A percentile compares a stretch with the other conserved stretches of the same genome.
Evolutionary conservation across 1,140 invertebrate genomes (phyloP).

Genomic region (Chlorops oryzae): DNA sequence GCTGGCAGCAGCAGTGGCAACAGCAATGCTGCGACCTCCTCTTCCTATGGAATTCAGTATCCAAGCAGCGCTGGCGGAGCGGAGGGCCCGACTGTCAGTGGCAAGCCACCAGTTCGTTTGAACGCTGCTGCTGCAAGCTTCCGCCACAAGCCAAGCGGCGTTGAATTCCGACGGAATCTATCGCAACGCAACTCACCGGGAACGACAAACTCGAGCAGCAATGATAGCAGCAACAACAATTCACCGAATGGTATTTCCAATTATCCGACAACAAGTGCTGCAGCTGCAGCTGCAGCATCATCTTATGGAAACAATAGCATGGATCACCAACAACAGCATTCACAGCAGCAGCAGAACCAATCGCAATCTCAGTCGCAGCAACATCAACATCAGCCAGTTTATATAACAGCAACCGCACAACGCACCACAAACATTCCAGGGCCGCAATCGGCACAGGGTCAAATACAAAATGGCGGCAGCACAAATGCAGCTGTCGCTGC

Average conservation of each 20-base stretch:
- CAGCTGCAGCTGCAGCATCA: slow-evolving; percentile 10
- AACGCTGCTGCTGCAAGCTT: slow-evolving; percentile 39
- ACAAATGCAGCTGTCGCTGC: slow-evolving; percentile 8
- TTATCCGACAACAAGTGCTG: slow-evolving; percentile 26
- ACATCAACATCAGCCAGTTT: slow-evolving; percentile 2
- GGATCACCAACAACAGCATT: slow-evolving; percentile 8
- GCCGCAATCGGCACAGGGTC: slow-evolving; percentile 1
- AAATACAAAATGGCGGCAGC: too few relatives aligned
- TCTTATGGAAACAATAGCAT: slow-evolving; percentile 32
- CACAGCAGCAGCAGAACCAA: background rate
- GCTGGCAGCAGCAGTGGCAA: slow-evolving; percentile 9
- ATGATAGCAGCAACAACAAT: slow-evolving; percentile 46
- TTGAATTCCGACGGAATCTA: slow-evolving; percentile 38
- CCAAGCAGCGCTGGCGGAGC: background rate
- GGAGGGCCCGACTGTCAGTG: slow-evolving; percentile 13
- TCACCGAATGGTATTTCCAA: slow-evolving; percentile 46
- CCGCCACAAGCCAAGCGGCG: slow-evolving; percentile 33
- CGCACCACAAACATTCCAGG: slow-evolving; percentile 20
- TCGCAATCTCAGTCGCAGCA: slow-evolving; percentile 28
- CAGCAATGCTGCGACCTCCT: background rate
- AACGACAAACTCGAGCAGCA: slow-evolving; percentile 35
- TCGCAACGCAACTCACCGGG: slow-evolving; percentile 45
- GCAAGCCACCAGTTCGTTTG: slow-evolving; percentile 36
- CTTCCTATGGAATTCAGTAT: background rate
- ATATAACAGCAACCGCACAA: slow-evolving; percentile 20